phyloP scores from a whole-genome alignment of 2,888 invertebrate genomes.

The Napeogenes inachia region DNA sequence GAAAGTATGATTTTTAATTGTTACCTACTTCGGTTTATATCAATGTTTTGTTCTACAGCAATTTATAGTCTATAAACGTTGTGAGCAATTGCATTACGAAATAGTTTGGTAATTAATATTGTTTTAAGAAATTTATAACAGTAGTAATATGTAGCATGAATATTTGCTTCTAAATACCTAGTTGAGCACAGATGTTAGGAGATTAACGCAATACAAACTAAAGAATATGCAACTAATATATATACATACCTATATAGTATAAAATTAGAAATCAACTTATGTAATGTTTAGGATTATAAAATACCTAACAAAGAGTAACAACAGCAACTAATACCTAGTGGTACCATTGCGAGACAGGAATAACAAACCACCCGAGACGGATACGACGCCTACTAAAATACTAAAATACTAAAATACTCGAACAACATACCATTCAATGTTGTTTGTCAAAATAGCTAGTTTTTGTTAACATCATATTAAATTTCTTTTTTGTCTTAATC shows the following conservation, averaged over 20 bases:
- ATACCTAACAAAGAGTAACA: slow-evolving; percentile 1
- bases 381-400: too few species aligned
- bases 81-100: slow-evolving; percentile 20
- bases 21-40: slow-evolving; percentile 24
- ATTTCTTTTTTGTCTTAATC: too few species aligned
- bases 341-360: neutral
- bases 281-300: neutral
- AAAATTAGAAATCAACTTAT: neutral
- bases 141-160: neutral
- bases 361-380: neutral
- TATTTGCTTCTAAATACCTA: neutral
- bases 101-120: slow-evolving; percentile 9
- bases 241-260: too few species aligned
- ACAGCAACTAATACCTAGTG: neutral
- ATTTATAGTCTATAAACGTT: slow-evolving; percentile 21
- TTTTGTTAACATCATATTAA: too few species aligned
- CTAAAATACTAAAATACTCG: too few species aligned
- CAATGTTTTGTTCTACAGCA: slow-evolving; percentile 20
- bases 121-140: neutral
- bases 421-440: too few species aligned
- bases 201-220: too few species aligned
- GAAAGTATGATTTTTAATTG: slow-evolving; percentile 24
- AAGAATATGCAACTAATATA: too few species aligned
- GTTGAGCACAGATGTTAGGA: too few species aligned
- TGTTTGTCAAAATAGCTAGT: too few species aligned